Evolutionary conservation across 2,113 vertebrate species (phyloP).

Genomic region (Dolichallabes microphthalmus): DNA sequence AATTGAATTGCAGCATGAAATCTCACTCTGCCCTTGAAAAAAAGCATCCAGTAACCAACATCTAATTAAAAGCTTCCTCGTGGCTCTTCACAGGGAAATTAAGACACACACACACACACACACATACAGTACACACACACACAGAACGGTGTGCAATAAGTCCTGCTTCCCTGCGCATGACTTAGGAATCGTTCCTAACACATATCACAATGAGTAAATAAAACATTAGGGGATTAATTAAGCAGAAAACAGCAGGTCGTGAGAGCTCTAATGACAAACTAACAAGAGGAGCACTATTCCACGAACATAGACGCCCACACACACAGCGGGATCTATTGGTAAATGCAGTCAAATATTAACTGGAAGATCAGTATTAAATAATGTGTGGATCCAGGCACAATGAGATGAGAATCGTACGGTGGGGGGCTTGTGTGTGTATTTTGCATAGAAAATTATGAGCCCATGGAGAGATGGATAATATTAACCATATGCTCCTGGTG

Average conservation of each 20-base stretch:
- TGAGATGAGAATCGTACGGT: background rate
- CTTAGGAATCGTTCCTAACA: slow-evolving; percentile 56
- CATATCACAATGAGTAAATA: slow-evolving; percentile 68
- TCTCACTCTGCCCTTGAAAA: background rate
- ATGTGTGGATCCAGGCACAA: background rate
- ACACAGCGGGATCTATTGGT: slow-evolving; percentile 17
- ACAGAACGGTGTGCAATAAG: slow-evolving; percentile 29
- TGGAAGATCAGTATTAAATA: background rate
- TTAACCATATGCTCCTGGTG: slow-evolving; percentile 26
- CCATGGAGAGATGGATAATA: slow-evolving; percentile 23
- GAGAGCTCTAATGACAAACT: slow-evolving; percentile 71
- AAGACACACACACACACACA: slow-evolving; percentile 14
- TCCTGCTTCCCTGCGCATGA: slow-evolving; percentile 59
- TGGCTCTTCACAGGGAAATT: background rate
- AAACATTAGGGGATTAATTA: slow-evolving; percentile 77
- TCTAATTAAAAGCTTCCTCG: background rate
- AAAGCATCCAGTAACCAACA: background rate
- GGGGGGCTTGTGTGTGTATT: background rate
- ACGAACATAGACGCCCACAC: background rate
- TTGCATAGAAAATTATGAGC: slow-evolving; percentile 8
- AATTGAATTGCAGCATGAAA: background rate
- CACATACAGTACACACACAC: slow-evolving; percentile 37
- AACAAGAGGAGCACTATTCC: slow-evolving; percentile 60
- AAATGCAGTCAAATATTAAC: slow-evolving; percentile 1
- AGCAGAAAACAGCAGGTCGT: slow-evolving; percentile 73